Evolutionary conservation across 2,888 invertebrate species (phyloP).

Genomic region (Drosophila heteroneura): DNA sequence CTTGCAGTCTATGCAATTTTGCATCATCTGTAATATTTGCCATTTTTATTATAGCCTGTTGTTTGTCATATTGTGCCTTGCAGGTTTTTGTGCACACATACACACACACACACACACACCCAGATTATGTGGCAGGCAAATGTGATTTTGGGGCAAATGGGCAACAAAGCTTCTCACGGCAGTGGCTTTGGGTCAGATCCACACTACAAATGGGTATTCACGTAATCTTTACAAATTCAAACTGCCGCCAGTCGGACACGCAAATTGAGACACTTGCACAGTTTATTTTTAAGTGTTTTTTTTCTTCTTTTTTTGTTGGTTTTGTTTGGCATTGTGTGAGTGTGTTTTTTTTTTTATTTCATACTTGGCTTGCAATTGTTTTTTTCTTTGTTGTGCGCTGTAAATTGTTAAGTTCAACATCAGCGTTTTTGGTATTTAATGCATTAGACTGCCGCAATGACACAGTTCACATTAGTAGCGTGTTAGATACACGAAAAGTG

Average conservation of each 20-base stretch:
- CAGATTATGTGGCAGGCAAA: not conserved
- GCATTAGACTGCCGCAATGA: slow-evolving; percentile 19
- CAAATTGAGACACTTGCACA: slow-evolving; percentile 67
- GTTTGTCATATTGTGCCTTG: slow-evolving; percentile 11
- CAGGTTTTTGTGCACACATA: slow-evolving; percentile 22
- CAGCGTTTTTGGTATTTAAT: slow-evolving; percentile 7
- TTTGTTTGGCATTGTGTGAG: slow-evolving; percentile 8
- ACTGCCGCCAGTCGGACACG: slow-evolving; percentile 48
- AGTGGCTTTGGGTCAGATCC: slow-evolving; percentile 28
- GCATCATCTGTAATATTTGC: slow-evolving; percentile 50
- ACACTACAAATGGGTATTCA: slow-evolving; percentile 51
- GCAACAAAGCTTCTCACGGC: slow-evolving; percentile 42
- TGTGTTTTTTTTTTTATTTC: not conserved
- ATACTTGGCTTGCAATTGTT: slow-evolving; percentile 32
- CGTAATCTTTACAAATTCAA: slow-evolving; percentile 49
- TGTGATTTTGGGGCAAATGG: slow-evolving; percentile 10
- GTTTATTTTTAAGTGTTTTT: slow-evolving; percentile 21
- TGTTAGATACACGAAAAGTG: not conserved
- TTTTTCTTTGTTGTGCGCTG: slow-evolving; percentile 22
- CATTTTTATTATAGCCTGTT: slow-evolving; percentile 33
- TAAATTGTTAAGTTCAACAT: slow-evolving; percentile 58
- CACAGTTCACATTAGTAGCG: slow-evolving; percentile 24
- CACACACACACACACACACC: slow-evolving; percentile 14
- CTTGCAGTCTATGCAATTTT: slow-evolving; percentile 7
- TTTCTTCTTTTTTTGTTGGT: not conserved